Evolutionary conservation across 2,888 invertebrate genomes (phyloP).

Genomic region (Liposcelis brunnea): DNA sequence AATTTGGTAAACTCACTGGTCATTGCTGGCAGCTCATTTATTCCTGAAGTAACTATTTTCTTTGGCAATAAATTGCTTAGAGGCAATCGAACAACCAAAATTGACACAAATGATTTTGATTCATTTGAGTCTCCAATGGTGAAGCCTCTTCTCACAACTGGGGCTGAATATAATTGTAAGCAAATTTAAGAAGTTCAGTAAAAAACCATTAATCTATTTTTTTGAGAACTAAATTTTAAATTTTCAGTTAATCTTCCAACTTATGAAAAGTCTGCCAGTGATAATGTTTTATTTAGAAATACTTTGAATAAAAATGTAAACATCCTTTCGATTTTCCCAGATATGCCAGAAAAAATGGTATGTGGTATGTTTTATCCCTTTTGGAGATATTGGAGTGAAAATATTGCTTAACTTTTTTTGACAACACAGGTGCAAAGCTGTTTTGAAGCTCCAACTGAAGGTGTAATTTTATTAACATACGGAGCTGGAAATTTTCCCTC

Average conservation of each 20-base stretch:
- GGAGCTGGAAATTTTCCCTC: conserved; percentile 88
- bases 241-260: not conserved
- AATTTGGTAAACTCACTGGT: conserved; percentile 82
- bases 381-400: too few relatives aligned
- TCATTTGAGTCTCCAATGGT: conserved; percentile 83
- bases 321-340: too few relatives aligned
- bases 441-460: conserved; percentile 55
- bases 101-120: conserved; percentile 48
- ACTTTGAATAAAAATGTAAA: too few relatives aligned
- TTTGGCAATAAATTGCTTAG: conserved; percentile 77
- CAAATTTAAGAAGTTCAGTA: not conserved
- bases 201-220: not conserved
- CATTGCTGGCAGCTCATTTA: conserved; percentile 71
- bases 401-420: too few relatives aligned
- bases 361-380: too few relatives aligned
- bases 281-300: not conserved
- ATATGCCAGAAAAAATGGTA: too few relatives aligned
- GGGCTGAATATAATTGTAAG: conserved; percentile 55
- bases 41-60: conserved; percentile 79
- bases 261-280: not conserved
- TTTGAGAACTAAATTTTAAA: too few relatives aligned
- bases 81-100: conserved; percentile 74
- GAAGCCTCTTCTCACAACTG: conserved; percentile 62
- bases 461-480: conserved; percentile 81
- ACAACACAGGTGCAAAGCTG: conserved; percentile 44